Base-by-base conservation (phyloP, 2,113 vertebrate genomes). In the Balaenoptera acutorostrata region DNA sequence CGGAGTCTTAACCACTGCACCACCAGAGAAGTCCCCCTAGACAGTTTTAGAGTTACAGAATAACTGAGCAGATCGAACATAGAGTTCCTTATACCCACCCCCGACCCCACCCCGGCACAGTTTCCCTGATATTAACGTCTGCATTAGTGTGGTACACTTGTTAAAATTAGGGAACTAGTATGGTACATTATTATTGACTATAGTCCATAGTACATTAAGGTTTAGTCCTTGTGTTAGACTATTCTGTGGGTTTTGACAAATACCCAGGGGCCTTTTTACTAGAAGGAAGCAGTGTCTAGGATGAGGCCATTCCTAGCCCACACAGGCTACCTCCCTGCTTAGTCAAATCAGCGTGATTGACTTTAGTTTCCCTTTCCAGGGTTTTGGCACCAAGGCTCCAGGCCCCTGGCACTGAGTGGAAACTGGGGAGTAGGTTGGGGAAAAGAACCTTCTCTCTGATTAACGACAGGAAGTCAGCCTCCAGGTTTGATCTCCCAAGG, bases 31-130 rank as follows among this genome's bases (percentile, higher is more conserved):
- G 55, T 8, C 55, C 55, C 55, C 55, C 55, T 27, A 39, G 5
- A 15, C 18, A 46, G 39, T 85, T 69, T 61, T 85, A 61, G 49
- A 66, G 92, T 78, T 78, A 78, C 27, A 85, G 25, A 69, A 59
- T 61, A 78, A 85, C 88, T 13, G 13, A 77, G 39, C 25, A 20
- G 44, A 23, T 41, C 3, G 4, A n/a, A 39, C 27, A 6, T 33
- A 33, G 27, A 41, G 14, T 75, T 74, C 20, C 6, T 55, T 20
- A 61, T n/a, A 27, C 64, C 39, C 17, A 23, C 23, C 14, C n/a
- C 20, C 8, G 2, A 23, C 31, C 29, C 71, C 13, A 18, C 9
- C 46, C 13, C 33, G 13, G 31, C 18, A 46, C 68, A 25, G 59
- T 17, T 55, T 77, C 69, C 52, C 14, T 57, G 27, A 14, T 41